Percentiles rank a stretch among this genome's conserved stretches.
These are phyloP conservation scores for Anarhynchus alexandrinus DNA, from an alignment of 2,113 vertebrate species.

Conservation along the genomic window DNA sequence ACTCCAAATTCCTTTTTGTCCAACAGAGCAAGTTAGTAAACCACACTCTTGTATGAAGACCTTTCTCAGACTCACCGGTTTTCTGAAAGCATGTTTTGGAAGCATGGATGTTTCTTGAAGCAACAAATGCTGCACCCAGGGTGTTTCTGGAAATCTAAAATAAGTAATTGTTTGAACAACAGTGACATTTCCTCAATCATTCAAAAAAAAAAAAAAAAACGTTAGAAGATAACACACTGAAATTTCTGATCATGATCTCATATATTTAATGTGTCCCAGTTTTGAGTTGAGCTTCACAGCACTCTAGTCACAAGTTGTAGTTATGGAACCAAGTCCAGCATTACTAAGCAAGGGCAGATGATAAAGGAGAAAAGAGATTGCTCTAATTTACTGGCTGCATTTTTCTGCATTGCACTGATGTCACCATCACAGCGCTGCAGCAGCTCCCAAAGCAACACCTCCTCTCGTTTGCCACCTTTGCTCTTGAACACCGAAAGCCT, in stretches of 20 bases:
- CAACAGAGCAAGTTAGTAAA: neutral
- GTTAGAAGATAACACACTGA: neutral
- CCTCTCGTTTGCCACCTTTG: rapidly evolving
- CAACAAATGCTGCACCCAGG: slow-evolving; percentile 86
- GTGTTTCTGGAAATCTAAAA: slow-evolving; percentile 85
- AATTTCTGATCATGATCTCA: neutral
- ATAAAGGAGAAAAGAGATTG: rapidly evolving
- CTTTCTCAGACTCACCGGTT: slow-evolving; percentile 78
- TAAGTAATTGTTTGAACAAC: neutral
- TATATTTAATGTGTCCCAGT: rapidly evolving
- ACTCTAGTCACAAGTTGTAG: rapidly evolving
- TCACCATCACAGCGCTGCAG: neutral
- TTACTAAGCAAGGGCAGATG: rapidly evolving
- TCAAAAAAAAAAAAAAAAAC: neutral
- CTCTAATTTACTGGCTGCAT: neutral
- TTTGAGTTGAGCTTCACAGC: neutral
- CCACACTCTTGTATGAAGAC: rapidly evolving
- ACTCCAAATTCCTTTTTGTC: neutral
- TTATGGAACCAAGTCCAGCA: neutral
- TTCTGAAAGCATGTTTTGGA: slow-evolving; percentile 85
- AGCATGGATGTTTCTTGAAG: slow-evolving; percentile 88
- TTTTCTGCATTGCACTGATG: neutral
- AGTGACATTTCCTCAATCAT: neutral
- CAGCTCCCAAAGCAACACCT: neutral
- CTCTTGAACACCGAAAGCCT: rapidly evolving